phyloP scores from a whole-genome alignment of 2,113 vertebrate species.

The Elgaria multicarinata region DNA sequence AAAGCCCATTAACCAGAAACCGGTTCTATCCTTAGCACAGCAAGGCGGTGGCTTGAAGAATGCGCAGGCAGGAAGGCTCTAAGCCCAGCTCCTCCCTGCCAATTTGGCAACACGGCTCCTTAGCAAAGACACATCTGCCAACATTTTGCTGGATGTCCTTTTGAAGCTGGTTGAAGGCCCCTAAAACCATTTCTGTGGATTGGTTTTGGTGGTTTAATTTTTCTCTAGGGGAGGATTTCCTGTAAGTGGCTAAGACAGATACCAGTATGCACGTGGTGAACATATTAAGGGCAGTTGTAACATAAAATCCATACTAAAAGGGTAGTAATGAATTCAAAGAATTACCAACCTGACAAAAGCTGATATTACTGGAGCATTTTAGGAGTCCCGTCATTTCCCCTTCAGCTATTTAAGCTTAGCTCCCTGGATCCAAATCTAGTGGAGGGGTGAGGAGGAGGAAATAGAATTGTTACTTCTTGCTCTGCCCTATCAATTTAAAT shows the following conservation, averaged over 20 bases:
- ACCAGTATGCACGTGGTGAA: not conserved
- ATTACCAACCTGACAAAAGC: slow-evolving; percentile 9
- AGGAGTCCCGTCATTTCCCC: slow-evolving; percentile 11
- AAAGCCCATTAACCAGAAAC: not conserved
- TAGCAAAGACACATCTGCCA: slow-evolving; percentile 1
- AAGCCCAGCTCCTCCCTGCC: not conserved
- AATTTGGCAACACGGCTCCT: not conserved
- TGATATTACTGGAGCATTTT: rapidly evolving
- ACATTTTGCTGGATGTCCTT: not conserved
- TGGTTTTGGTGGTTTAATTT: not conserved
- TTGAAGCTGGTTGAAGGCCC: not conserved
- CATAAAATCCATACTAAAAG: slow-evolving; percentile 20
- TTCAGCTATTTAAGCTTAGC: not conserved
- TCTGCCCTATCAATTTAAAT: slow-evolving; percentile 62
- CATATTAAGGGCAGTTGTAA: not conserved
- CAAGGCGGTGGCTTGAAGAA: rapidly evolving
- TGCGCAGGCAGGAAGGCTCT: rapidly evolving
- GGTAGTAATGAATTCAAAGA: slow-evolving; percentile 41
- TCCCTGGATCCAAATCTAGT: slow-evolving; percentile 14
- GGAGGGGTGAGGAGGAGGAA: not conserved
- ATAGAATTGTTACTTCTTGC: slow-evolving; percentile 19
- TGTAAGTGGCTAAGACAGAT: not conserved
- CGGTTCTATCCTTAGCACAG: not conserved
- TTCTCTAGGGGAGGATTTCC: slow-evolving; percentile 3
- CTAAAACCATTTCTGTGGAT: not conserved